Percentiles rank a stretch among this genome's conserved stretches.
phyloP scores from a whole-genome alignment of 2,113 vertebrate genomes.

The Circaetus cinerascens region DNA sequence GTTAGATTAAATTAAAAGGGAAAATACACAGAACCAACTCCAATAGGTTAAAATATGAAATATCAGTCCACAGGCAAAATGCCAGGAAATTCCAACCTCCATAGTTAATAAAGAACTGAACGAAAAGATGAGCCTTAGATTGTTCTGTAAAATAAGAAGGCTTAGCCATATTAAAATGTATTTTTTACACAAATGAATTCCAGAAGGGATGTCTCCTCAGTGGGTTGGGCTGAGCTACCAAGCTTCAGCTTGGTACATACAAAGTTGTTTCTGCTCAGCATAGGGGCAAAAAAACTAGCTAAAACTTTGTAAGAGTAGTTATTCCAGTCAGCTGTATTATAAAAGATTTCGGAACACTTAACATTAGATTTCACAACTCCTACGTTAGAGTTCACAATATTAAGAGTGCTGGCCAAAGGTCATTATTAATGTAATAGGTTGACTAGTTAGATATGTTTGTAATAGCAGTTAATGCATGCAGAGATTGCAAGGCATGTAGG shows the following conservation, averaged over 20 bases:
- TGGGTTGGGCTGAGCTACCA: not conserved
- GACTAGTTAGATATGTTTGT: not conserved
- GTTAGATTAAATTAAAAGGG: slow-evolving; percentile 45
- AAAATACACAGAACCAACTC: slow-evolving; percentile 38
- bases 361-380: not conserved
- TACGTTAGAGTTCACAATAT: not conserved
- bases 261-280: not conserved
- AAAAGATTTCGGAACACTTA: not conserved
- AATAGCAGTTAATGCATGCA: not conserved
- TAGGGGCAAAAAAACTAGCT: not conserved
- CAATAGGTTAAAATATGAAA: slow-evolving; percentile 36
- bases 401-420: not conserved
- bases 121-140: slow-evolving; percentile 27
- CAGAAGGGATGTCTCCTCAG: not conserved
- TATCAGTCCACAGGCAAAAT: slow-evolving; percentile 12
- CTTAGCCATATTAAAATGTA: not conserved
- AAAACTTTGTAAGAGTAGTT: not conserved
- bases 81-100: slow-evolving; percentile 50
- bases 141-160: slow-evolving; percentile 8
- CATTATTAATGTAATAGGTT: not conserved
- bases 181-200: slow-evolving; percentile 25
- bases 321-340: not conserved
- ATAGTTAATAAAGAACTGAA: slow-evolving; percentile 42
- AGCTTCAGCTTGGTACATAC: not conserved
- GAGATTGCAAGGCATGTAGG: not conserved